Evolutionary conservation across 2,888 invertebrate genomes (phyloP), one percentile per base, ranked within the genome.

Genomic region (Branchipolynoe longqiensis): DNA sequence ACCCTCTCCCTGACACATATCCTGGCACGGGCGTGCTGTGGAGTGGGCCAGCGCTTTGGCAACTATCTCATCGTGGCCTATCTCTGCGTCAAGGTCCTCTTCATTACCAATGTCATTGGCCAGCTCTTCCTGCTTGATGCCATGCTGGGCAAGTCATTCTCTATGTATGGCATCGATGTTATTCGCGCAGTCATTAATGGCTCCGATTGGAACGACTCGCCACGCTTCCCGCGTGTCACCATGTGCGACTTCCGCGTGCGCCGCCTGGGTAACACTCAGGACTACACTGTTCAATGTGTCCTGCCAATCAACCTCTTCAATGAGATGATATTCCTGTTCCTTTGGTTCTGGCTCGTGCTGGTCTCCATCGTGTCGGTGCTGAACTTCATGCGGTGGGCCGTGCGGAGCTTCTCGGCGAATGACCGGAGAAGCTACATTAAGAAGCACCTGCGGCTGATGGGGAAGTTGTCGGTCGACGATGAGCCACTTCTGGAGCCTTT

Each of bases 261-360:
- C 0, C 86, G 89, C 28, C 87, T 90, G 25, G 90, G 90, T n/a
- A 94, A 94, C 89, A 93, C 94, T 36, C 94, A 94, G 88, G 91
- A 94, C 38, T 94, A 94, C 88, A 94, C 93, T 38, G 93, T 94
- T 25, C 93, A 93, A 89, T 94, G 94, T 90, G 93, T 93, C 22
- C 90, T 94, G 86, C 93, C 94, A 36, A 93, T 90, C 85, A 90
- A 90, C 83, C 88, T 90, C 38, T 90, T 90, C 87, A 90, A 89
- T 83, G 90, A 90, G 89, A 93, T 93, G 90, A 93, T 94, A 85
- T 94, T 92, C 89, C 92, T 93, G 88, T 95, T 94, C 92, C 90
- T 94, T 74, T 94, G 94, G 94, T 89, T 94, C 91, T 95, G 94
- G 94, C 91, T 94, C 85, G 92, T 94, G 48, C 92, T 94, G 54